Percentiles rank a stretch among this genome's conserved stretches.
Evolutionary conservation across 1,140 invertebrate genomes (phyloP).

Genomic region (Mamestra configurata): DNA sequence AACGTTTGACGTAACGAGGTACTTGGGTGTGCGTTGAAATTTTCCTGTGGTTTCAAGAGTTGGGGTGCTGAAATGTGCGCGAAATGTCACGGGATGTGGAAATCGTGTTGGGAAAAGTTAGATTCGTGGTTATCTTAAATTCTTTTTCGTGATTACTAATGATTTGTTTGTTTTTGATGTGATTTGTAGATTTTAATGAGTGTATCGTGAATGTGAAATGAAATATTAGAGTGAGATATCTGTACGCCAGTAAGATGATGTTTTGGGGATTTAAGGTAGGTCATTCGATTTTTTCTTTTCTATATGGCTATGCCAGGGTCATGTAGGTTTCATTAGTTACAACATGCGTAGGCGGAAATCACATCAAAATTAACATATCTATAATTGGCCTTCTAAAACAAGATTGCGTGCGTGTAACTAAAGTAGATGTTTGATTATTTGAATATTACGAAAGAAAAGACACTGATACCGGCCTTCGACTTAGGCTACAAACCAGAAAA

Average conservation of each 20-base stretch:
- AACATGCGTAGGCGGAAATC: neutral
- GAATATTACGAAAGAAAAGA: conserved; percentile 2
- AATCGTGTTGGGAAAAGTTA: too few relatives aligned
- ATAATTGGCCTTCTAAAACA: conserved; percentile 6
- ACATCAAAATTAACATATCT: conserved; percentile 2
- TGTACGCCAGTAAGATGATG: too few relatives aligned
- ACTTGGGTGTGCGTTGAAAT: neutral
- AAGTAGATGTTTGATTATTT: conserved; percentile 1
- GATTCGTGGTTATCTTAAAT: too few relatives aligned
- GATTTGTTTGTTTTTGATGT: too few relatives aligned
- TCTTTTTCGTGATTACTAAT: too few relatives aligned
- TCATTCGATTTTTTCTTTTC: neutral
- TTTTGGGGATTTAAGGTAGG: too few relatives aligned
- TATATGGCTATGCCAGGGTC: neutral
- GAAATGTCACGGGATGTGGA: too few relatives aligned
- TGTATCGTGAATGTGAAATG: too few relatives aligned
- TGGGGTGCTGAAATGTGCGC: too few relatives aligned
- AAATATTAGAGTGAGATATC: too few relatives aligned
- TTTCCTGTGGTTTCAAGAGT: neutral
- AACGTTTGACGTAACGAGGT: neutral
- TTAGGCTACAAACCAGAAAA: conserved; percentile 18
- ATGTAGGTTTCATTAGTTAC: neutral
- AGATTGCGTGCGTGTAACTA: conserved; percentile 9
- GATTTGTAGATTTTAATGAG: too few relatives aligned
- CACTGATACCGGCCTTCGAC: conserved; percentile 19